Base-by-base conservation (phyloP, 2,113 vertebrate genomes). In the Micromys minutus region DNA sequence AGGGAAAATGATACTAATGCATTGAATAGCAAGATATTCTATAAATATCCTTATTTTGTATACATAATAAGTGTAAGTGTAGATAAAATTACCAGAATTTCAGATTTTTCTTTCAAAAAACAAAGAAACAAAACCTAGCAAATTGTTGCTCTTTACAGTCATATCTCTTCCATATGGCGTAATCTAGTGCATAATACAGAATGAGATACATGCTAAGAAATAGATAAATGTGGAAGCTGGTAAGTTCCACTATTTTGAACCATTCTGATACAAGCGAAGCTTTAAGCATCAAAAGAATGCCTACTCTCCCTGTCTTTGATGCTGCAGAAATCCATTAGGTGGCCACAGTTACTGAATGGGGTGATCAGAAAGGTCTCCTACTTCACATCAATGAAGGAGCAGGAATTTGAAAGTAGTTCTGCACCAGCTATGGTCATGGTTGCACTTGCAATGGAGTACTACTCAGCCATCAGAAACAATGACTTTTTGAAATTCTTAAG, bases 171-270 rank as follows among this genome's bases (percentile, higher is more conserved):
- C n/a, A 9, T 81, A n/a, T 87, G 50, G 13, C n/a, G n/a, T n/a
- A n/a, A n/a, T 61, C 26, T 11, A 79, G 52, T 12, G 10, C 15
- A n/a, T 17, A 24, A 7, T 7, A 50, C 4, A 96, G 4, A 89
- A 71, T 6, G 83, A 75, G 1, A 29, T 61, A 26, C 47, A 57
- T 42, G 55, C 1, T 45, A 12, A 94, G 8, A 88, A 86, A 5
- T 63, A 21, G 83, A 87, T 59, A 93, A 88, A 87, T 50, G 45
- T 16, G 1, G 11, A 67, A 7, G 31, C 0, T 39, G 63, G 59
- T 19, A 76, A 19, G 96, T 61, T 55, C n/a, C 34, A 89, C 65
- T 39, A 81, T 31, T 95, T 95, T 52, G 90, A 85, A 94, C 13
- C 0, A 75, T 87, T 88, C 57, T 92, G 42, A 2, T 45, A 47